These are phyloP conservation scores for Anorthoa munda DNA, from an alignment of 2,888 invertebrate species.

Conservation along the genomic window DNA sequence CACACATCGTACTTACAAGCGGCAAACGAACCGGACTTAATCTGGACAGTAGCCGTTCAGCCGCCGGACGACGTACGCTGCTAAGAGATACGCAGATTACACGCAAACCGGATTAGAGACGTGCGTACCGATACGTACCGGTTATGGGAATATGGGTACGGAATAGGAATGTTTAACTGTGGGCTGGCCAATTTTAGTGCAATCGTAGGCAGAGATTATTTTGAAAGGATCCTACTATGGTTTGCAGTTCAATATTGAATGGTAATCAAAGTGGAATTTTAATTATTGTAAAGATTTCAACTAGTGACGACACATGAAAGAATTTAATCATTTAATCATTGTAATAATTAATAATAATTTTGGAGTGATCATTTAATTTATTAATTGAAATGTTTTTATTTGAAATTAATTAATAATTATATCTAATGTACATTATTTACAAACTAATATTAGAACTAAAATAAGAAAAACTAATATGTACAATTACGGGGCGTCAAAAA, in stretches of 20 bases:
- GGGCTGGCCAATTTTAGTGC: slow-evolving; percentile 25
- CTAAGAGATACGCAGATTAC: slow-evolving; percentile 70
- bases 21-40: slow-evolving; percentile 65
- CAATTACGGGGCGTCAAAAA: too few relatives aligned
- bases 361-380: too few relatives aligned
- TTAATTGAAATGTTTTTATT: too few relatives aligned
- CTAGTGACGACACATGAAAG: not conserved
- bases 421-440: too few relatives aligned
- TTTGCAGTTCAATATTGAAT: not conserved
- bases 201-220: slow-evolving; percentile 6
- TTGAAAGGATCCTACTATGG: not conserved
- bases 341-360: too few relatives aligned
- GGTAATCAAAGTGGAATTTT: not conserved
- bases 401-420: too few relatives aligned
- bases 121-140: slow-evolving; percentile 54
- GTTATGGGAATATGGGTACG: slow-evolving; percentile 34
- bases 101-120: slow-evolving; percentile 62
- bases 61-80: slow-evolving; percentile 37
- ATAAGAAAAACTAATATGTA: too few relatives aligned
- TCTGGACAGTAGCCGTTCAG: slow-evolving; percentile 50
- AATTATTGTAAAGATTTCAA: not conserved
- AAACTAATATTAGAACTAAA: too few relatives aligned
- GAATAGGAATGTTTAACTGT: slow-evolving; percentile 21
- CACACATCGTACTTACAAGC: slow-evolving; percentile 51
- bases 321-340: too few relatives aligned